phyloP scores from a whole-genome alignment of 2,797 vertebrate species.

The Pachyuromys duprasi region DNA sequence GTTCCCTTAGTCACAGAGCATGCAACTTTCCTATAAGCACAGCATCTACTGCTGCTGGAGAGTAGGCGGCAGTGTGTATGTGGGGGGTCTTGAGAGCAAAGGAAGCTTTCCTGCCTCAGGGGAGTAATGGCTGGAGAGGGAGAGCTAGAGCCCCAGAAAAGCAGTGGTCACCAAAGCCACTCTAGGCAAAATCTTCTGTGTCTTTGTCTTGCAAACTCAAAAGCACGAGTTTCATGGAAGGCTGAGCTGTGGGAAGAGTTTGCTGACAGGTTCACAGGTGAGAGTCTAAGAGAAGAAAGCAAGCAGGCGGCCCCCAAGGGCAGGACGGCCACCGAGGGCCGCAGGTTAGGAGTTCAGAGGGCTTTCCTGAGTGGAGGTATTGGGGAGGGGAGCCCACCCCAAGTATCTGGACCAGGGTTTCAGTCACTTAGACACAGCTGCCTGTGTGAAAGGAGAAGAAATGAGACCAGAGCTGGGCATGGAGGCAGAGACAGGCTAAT shows the following conservation, averaged over 20 bases:
- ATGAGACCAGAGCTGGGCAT: not conserved
- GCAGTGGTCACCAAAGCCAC: not conserved
- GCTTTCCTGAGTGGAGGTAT: not conserved
- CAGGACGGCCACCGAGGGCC: not conserved
- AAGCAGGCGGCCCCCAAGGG: not conserved
- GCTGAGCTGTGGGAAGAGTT: not conserved
- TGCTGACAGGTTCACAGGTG: not conserved
- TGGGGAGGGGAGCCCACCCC: not conserved
- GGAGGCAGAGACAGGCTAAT: not conserved
- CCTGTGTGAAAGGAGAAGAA: not conserved
- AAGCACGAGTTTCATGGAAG: not conserved
- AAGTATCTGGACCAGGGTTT: not conserved
- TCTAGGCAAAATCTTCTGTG: not conserved
- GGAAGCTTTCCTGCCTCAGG: not conserved
- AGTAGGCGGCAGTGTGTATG: not conserved
- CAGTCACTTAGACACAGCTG: not conserved
- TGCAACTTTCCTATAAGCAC: not conserved
- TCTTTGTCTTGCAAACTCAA: not conserved
- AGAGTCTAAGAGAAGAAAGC: not conserved
- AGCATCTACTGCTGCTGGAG: not conserved
- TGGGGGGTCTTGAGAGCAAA: not conserved
- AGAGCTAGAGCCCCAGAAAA: not conserved
- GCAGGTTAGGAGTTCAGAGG: not conserved
- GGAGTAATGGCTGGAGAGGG: not conserved
- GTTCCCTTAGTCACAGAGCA: not conserved